Evolutionary conservation across 2,888 invertebrate species (phyloP).

Genomic region (Drosophila peninsularis): DNA sequence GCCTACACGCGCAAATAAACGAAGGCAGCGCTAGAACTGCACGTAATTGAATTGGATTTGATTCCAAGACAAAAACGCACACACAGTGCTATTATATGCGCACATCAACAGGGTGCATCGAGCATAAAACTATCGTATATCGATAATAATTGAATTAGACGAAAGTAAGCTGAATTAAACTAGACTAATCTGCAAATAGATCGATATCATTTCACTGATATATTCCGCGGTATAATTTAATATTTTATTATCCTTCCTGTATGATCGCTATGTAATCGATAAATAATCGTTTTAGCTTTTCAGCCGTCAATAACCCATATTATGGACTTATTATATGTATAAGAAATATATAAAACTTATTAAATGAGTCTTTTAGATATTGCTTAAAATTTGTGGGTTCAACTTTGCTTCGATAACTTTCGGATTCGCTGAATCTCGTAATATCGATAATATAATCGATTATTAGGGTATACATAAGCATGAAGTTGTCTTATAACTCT

Average conservation of each 20-base stretch:
- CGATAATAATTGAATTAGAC: not conserved
- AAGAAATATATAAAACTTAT: too few species aligned
- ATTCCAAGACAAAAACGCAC: too few species aligned
- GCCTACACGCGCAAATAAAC: conserved; percentile 56
- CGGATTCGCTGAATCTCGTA: fast-evolving
- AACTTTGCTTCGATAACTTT: not conserved
- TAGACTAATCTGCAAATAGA: not conserved
- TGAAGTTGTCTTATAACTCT: too few species aligned
- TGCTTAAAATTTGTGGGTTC: too few species aligned
- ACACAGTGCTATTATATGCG: not conserved
- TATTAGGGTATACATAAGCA: too few species aligned
- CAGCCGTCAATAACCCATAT: too few species aligned
- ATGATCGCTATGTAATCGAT: not conserved
- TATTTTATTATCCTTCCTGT: not conserved
- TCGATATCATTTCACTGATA: not conserved
- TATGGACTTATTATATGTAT: too few species aligned
- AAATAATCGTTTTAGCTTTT: too few species aligned
- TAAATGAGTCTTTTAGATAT: too few species aligned
- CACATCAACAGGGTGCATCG: not conserved
- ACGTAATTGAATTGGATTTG: conserved; percentile 27
- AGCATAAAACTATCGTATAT: not conserved
- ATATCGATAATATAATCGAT: not conserved
- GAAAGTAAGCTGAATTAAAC: too few species aligned
- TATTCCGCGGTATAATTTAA: not conserved
- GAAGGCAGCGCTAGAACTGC: conserved; percentile 7